These are phyloP conservation scores for Calycopis cecrops DNA, from an alignment of 1,140 invertebrate genomes.

Conservation along the genomic window DNA sequence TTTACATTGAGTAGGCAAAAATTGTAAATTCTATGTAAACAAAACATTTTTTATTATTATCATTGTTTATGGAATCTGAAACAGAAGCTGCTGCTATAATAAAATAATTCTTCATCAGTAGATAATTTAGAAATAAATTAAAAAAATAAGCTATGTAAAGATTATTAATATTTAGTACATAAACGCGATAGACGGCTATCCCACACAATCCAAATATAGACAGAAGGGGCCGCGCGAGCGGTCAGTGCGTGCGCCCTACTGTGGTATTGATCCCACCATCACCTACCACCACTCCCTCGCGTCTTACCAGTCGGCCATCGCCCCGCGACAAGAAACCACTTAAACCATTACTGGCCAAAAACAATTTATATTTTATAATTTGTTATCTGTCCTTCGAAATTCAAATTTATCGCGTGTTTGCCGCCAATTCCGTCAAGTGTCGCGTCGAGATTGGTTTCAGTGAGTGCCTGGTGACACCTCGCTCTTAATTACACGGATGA, in stretches of 20 bases:
- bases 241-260: constrained; percentile 66
- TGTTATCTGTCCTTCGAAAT: constrained; percentile 25
- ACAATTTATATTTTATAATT: constrained; percentile 34
- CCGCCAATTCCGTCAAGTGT: constrained; percentile 14
- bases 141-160: too few species aligned
- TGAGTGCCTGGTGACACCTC: constrained; percentile 24
- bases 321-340: constrained; percentile 53
- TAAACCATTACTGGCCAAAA: constrained; percentile 27
- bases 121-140: too few species aligned
- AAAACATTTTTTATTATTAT: too few species aligned
- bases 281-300: constrained; percentile 57
- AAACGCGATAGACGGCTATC: constrained; percentile 18
- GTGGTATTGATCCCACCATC: constrained; percentile 69
- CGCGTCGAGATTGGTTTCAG: constrained; percentile 14
- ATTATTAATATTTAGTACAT: background rate
- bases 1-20: too few species aligned
- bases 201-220: constrained; percentile 51
- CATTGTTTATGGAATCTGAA: too few species aligned
- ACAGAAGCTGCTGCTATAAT: too few species aligned
- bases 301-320: constrained; percentile 60
- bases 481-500: constrained; percentile 40
- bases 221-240: constrained; percentile 41
- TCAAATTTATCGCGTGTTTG: constrained; percentile 17
- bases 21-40: too few species aligned
- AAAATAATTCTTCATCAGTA: too few species aligned